A percentile compares a stretch with the other conserved stretches of the same genome.
phyloP scores from a whole-genome alignment of 2,113 vertebrate species.

The Coregonus clupeaformis region DNA sequence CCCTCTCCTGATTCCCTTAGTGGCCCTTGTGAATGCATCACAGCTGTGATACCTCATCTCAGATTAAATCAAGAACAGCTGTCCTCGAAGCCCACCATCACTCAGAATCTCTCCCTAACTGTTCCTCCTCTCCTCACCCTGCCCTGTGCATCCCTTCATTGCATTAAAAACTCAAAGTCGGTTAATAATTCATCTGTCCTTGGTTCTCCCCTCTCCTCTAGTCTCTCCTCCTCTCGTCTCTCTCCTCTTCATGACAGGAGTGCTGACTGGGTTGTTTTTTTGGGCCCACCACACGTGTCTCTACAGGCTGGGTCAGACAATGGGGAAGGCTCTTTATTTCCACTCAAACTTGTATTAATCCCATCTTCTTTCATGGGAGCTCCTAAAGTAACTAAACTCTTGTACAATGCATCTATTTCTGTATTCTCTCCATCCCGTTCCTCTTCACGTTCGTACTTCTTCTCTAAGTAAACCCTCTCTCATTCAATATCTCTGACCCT shows the following conservation, averaged over 20 bases:
- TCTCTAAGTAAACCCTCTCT: neutral
- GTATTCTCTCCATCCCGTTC: neutral
- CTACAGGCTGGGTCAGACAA: neutral
- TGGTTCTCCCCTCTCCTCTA: neutral
- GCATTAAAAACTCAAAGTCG: neutral
- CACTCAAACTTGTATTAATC: neutral
- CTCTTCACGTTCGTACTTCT: neutral
- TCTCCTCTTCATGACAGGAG: neutral
- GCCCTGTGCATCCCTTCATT: neutral
- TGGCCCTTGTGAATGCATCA: neutral
- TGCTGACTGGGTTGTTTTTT: neutral
- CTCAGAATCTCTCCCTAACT: neutral
- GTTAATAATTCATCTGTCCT: neutral
- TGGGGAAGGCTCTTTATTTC: constrained; percentile 3
- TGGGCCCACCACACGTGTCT: neutral
- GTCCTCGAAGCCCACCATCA: neutral
- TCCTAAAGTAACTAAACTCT: neutral
- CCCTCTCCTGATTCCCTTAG: neutral
- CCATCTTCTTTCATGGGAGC: neutral
- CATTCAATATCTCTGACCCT: neutral
- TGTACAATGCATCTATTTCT: neutral
- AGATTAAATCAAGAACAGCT: neutral
- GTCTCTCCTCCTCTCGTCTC: neutral
- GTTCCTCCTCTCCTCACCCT: neutral
- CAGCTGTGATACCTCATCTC: neutral